phyloP scores from a whole-genome alignment of 2,797 vertebrate species.

The Enteromius unitaeniatus region DNA sequence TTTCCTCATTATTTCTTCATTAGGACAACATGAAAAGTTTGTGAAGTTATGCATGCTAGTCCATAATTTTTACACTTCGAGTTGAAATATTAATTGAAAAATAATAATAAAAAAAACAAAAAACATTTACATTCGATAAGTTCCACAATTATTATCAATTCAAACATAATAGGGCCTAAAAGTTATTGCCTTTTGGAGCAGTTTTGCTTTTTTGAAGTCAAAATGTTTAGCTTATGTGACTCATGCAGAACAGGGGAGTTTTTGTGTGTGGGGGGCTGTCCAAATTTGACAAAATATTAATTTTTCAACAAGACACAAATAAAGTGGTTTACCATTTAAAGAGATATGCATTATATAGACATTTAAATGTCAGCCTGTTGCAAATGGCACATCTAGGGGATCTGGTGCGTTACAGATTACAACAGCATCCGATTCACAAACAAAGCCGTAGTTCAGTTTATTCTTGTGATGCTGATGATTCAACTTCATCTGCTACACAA shows the following conservation, averaged over 20 bases:
- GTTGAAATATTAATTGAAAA: too few relatives aligned
- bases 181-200: not conserved
- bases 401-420: not conserved
- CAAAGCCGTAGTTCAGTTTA: too few relatives aligned
- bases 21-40: not conserved
- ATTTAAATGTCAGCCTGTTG: not conserved
- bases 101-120: too few relatives aligned
- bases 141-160: not conserved
- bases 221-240: not conserved
- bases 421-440: not conserved
- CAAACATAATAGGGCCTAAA: not conserved
- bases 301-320: not conserved
- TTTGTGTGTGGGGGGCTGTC: too few relatives aligned
- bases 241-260: not conserved
- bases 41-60: not conserved
- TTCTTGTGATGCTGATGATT: too few relatives aligned
- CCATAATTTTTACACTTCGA: too few relatives aligned
- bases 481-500: not conserved
- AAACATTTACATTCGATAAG: too few relatives aligned
- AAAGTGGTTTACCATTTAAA: not conserved
- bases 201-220: not conserved
- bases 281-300: not conserved
- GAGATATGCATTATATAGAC: not conserved
- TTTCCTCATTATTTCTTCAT: not conserved
- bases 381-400: not conserved